phyloP scores from a whole-genome alignment of 2,797 vertebrate genomes.

The Pyrocephalus nanus region DNA sequence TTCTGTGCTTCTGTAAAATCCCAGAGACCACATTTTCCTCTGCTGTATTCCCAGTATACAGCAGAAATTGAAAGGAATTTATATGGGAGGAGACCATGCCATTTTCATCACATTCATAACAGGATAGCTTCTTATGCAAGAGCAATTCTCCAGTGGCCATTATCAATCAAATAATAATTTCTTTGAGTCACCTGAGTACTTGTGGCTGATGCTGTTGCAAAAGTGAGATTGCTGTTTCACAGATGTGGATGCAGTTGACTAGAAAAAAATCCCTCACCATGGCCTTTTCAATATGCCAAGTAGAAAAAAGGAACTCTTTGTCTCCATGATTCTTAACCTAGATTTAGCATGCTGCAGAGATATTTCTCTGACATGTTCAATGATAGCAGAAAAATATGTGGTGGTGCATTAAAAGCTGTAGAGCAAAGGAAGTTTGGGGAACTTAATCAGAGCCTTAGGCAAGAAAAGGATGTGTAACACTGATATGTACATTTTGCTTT shows the following conservation, averaged over 20 bases:
- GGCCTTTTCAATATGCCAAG: neutral
- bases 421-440: conserved; percentile 52
- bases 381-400: conserved; percentile 53
- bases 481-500: conserved; percentile 54
- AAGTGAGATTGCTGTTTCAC: neutral
- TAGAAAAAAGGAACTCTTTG: neutral
- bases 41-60: neutral
- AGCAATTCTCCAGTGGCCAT: neutral
- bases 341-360: conserved; percentile 55
- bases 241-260: neutral
- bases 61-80: neutral
- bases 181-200: neutral
- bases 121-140: neutral
- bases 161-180: conserved; percentile 9
- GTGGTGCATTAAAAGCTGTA: conserved; percentile 64
- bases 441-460: conserved; percentile 60
- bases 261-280: neutral
- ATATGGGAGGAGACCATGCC: neutral
- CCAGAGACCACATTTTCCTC: neutral
- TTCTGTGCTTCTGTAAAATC: neutral
- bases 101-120: neutral
- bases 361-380: conserved; percentile 64
- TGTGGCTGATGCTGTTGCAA: neutral
- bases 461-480: conserved; percentile 55
- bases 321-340: conserved; percentile 50